A percentile compares a stretch with the other conserved stretches of the same genome.
Evolutionary conservation across 1,140 invertebrate species (phyloP).

Genomic region (Trypoxylus dichotomus): DNA sequence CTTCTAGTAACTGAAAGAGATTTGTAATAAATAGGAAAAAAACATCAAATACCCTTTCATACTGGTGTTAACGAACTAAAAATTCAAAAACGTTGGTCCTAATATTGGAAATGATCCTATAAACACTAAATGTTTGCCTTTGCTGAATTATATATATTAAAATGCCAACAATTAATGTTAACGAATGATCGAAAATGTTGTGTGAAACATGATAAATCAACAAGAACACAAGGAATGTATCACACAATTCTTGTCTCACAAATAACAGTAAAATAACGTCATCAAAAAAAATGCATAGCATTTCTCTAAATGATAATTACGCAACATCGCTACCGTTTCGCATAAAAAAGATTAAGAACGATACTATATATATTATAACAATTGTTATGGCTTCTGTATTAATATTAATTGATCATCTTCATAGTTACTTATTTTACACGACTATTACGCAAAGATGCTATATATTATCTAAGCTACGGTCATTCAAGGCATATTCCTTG

Average conservation of each 20-base stretch:
- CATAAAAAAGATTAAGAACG: background rate
- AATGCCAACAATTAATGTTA: too few species aligned
- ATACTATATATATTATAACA: background rate
- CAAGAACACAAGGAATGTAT: conserved; percentile 2
- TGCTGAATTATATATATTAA: too few species aligned
- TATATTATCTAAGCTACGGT: conserved; percentile 1
- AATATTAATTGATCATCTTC: background rate
- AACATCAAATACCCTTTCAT: too few species aligned
- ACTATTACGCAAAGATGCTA: background rate
- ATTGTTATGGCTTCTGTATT: conserved; percentile 8
- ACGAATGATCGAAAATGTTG: background rate
- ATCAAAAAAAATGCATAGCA: background rate
- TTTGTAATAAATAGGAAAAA: too few species aligned
- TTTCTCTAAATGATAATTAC: background rate
- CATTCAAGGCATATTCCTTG: conserved; percentile 72
- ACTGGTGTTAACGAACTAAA: too few species aligned
- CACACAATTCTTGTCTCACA: background rate
- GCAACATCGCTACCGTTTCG: background rate
- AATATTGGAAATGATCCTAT: too few species aligned
- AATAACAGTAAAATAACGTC: background rate
- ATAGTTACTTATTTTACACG: conserved; percentile 5
- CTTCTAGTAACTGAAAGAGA: too few species aligned
- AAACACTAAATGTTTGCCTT: too few species aligned
- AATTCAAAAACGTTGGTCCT: too few species aligned
- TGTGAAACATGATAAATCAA: background rate